Percentiles rank a stretch among this genome's conserved stretches.
phyloP scores from a whole-genome alignment of 2,797 vertebrate species.

The Oryzias dopingdopingensis region DNA sequence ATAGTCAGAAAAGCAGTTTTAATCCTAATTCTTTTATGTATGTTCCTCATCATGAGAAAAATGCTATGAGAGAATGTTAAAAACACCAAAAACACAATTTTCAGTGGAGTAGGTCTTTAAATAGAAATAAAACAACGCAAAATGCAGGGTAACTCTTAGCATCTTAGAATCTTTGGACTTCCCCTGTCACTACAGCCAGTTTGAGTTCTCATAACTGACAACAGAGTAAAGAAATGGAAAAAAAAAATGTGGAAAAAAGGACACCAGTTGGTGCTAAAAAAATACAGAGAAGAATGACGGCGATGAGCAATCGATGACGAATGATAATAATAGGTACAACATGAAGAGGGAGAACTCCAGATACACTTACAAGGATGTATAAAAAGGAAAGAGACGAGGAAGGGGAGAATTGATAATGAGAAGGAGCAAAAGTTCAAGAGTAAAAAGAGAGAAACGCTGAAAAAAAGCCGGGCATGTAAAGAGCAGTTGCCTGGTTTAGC shows the following conservation, averaged over 20 bases:
- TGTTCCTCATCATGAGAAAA: too few relatives aligned
- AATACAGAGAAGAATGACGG: background rate
- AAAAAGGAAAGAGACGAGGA: constrained; percentile 9
- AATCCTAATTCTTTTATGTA: too few relatives aligned
- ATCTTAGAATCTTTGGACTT: constrained; percentile 31
- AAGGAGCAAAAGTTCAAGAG: constrained; percentile 38
- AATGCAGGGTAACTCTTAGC: constrained; percentile 5
- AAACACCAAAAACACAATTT: too few relatives aligned
- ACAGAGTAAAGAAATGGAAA: constrained; percentile 8
- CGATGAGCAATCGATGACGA: constrained; percentile 15
- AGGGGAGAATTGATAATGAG: constrained; percentile 28
- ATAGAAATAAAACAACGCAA: too few relatives aligned
- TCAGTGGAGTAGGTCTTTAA: too few relatives aligned
- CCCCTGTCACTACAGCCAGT: constrained; percentile 31
- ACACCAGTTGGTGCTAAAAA: constrained; percentile 7
- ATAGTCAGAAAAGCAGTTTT: too few relatives aligned
- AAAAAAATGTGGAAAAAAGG: constrained; percentile 7
- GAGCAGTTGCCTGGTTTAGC: constrained; percentile 61
- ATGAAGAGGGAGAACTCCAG: background rate
- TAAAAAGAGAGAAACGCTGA: constrained; percentile 26
- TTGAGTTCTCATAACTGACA: constrained; percentile 35
- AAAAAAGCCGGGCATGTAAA: constrained; percentile 44
- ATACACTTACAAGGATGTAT: constrained; percentile 7
- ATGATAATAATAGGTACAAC: constrained; percentile 9
- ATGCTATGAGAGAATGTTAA: too few relatives aligned